Evolutionary conservation across 1,140 invertebrate genomes (phyloP).

Genomic region (Drosophila aff.): DNA sequence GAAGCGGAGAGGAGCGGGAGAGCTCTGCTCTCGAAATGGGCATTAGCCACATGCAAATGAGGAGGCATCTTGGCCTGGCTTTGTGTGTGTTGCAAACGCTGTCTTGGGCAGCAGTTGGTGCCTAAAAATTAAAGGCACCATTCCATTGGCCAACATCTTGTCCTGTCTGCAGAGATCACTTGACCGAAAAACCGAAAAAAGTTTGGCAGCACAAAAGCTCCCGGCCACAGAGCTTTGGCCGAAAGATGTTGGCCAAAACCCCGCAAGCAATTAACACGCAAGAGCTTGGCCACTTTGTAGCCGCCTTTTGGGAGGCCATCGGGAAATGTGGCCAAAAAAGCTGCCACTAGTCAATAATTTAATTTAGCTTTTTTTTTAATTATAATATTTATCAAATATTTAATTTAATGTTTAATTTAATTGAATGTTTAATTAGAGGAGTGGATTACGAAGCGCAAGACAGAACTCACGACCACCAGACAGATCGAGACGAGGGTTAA

Average conservation of each 20-base stretch:
- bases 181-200: constrained; percentile 7
- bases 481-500: constrained; percentile 96
- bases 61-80: constrained; percentile 35
- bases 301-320: constrained; percentile 33
- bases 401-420: not conserved
- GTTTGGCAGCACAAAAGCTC: constrained; percentile 18
- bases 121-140: constrained; percentile 16
- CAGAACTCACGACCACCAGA: constrained; percentile 93
- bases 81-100: constrained; percentile 23
- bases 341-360: constrained; percentile 5
- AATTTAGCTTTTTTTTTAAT: no score
- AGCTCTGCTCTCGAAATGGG: constrained; percentile 50
- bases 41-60: constrained; percentile 58
- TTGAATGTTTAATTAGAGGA: constrained; percentile 87
- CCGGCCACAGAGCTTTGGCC: constrained; percentile 19
- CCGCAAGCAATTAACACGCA: constrained; percentile 1
- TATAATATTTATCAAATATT: not conserved
- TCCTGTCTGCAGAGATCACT: constrained; percentile 31
- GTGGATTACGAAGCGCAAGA: constrained; percentile 95
- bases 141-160: constrained; percentile 21
- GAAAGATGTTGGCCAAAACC: constrained; percentile 24
- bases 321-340: constrained; percentile 18
- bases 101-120: constrained; percentile 20
- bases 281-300: constrained; percentile 14
- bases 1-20: constrained; percentile 22